Evolutionary conservation across 1,140 invertebrate genomes (phyloP), one percentile per base, ranked within the genome.

Genomic region (Archivesica marissinica): DNA sequence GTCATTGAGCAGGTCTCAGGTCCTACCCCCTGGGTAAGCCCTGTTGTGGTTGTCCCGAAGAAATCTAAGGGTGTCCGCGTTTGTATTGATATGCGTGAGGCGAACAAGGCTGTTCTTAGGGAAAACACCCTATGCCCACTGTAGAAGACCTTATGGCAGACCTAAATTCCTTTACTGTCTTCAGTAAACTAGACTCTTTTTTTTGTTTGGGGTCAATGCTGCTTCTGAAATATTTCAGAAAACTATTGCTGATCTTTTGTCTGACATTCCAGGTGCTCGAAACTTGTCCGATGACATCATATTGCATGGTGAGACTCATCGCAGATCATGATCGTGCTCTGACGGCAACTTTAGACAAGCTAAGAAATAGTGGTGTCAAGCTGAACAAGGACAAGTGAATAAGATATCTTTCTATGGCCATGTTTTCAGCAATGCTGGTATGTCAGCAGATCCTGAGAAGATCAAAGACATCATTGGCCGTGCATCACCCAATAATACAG

Each of bases 1-100:
- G 80, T 91, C 33, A 90, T 92, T 59, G 91, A 92, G 41, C 88
- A 78, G 30, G 89, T 90, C 39, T 74, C 84, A 35, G 90, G 87
- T 23, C 90, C 89, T 9, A 91, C 89, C 28, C 89, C 89, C n/a
- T n/a, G n/a, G n/a, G n/a, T n/a, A n/a, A n/a, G n/a, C n/a, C n/a
- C n/a, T 1, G 81, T 92, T 17, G 90, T 92, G 23, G 84, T 87
- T 17, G 88, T 88, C 0, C 89, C 87, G 7, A 90, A 90, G 59
- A 68, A 83, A 25, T 59, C 70, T 11, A 79, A 70, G n/a, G 86
- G 87, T 44, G 87, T n/a, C n/a, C n/a, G n/a, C 17, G 52, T 90
- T 2, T 91, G 89, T 56, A 88, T 92, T 4, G 89, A 92, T 35
- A 91, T 90, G 88, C 25, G 59, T 56, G 35, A 86, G 54, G 86